Evolutionary conservation across 2,797 vertebrate species (phyloP), one percentile per base, ranked within the genome.

Genomic region (Poeciliopsis turneri): DNA sequence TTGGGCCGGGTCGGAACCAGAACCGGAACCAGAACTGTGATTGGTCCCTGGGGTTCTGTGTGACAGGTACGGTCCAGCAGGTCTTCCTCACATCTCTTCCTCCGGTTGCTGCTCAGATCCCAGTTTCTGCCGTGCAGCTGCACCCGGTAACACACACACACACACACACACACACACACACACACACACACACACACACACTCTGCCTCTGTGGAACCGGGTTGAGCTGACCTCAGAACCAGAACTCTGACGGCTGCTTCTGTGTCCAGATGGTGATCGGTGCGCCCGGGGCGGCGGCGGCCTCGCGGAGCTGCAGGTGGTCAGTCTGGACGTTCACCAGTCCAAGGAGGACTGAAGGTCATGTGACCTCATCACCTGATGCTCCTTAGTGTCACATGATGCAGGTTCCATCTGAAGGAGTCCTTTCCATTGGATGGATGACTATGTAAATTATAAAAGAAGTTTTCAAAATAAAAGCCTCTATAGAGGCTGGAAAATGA

Each of bases 291-390:
- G 93, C 86, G 96, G 93, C 43, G 64, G 33, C 93, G 93, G 95
- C 93, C 95, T 98, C 91, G 97, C 97, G 0, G 97, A 98, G 94
- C 95, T 98, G 79, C 97, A 98, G 92, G 97, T 98, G 74, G 97
- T 98, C 88, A 98, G 97, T 90, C 89, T 98, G 95, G 97, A 98
- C 20, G 92, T 96, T 69, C 90, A 96, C 55, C 97, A 97, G 92
- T 88, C 95, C 88, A 98, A 98, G 94, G 97, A 95, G 73, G 96
- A 97, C 93, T 98, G 28, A 5, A 25, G 53, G 53, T 55, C 53
- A 55, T 25, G 53, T 55, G 53, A 55, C 53, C 25, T 49, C 47
- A 64, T 33, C 15, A 23, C 16, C 18, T 8, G 59, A 18, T 16
- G 5, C 13, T 47, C 46, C 15, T 47, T 47, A 16, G 6, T 6